Evolutionary conservation across 2,888 invertebrate genomes (phyloP).

Genomic region (Drosophila diplacantha): DNA sequence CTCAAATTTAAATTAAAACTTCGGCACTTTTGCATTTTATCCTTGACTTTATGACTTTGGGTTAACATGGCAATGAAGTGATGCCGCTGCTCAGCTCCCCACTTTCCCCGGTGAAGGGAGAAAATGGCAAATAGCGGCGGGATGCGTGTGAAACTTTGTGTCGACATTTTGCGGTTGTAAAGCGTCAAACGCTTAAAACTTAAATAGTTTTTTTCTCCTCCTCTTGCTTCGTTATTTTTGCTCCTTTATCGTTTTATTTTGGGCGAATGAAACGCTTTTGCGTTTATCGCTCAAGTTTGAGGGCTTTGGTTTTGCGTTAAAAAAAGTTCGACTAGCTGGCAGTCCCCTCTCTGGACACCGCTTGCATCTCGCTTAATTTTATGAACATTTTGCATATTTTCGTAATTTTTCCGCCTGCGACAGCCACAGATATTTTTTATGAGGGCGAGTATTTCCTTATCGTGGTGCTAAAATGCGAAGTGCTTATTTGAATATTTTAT

Average conservation of each 20-base stretch:
- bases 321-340: conserved; percentile 25
- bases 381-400: conserved; percentile 45
- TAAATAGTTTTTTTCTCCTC: conserved; percentile 57
- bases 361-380: conserved; percentile 41
- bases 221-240: conserved; percentile 30
- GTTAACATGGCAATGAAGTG: conserved; percentile 61
- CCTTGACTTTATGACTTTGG: conserved; percentile 67
- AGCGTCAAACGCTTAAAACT: conserved; percentile 71
- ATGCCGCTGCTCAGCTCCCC: conserved; percentile 22
- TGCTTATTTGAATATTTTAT: conserved; percentile 66
- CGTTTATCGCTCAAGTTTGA: conserved; percentile 56
- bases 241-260: conserved; percentile 24
- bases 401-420: conserved; percentile 23
- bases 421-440: conserved; percentile 44
- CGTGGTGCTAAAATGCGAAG: conserved; percentile 46
- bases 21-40: conserved; percentile 67
- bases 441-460: conserved; percentile 31
- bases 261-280: conserved; percentile 38
- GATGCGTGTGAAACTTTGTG: conserved; percentile 63
- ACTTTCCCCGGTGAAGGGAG: conserved; percentile 3
- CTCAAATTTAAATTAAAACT: conserved; percentile 70
- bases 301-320: conserved; percentile 36
- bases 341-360: not conserved
- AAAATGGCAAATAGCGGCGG: conserved; percentile 10
- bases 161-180: conserved; percentile 69